Evolutionary conservation across 2,888 invertebrate species (phyloP).

Genomic region (Philonicus albiceps): DNA sequence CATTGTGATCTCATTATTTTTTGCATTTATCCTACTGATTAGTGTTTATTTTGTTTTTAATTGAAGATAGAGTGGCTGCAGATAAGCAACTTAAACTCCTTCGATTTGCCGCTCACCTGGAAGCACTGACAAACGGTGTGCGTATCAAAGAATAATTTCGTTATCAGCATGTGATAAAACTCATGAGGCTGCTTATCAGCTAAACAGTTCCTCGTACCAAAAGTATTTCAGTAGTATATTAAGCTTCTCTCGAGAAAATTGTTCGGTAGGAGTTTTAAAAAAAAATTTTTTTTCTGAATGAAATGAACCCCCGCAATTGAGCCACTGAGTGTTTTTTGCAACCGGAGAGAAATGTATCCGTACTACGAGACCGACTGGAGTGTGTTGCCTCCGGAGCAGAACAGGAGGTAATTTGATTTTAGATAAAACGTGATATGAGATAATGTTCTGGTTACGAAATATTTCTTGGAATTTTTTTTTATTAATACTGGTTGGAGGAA

Average conservation of each 20-base stretch:
- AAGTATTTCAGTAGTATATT: neutral
- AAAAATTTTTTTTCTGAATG: neutral
- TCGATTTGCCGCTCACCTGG: neutral
- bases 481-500: neutral
- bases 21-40: neutral
- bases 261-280: neutral
- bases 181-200: neutral
- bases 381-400: slow-evolving; percentile 83
- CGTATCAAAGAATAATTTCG: neutral
- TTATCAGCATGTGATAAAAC: neutral
- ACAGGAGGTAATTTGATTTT: slow-evolving; percentile 71
- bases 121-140: neutral
- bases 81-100: slow-evolving; percentile 70
- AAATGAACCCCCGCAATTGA: neutral
- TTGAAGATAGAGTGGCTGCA: slow-evolving; percentile 92
- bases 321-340: neutral
- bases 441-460: neutral
- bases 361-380: slow-evolving; percentile 71
- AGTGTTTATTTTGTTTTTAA: slow-evolving; percentile 54
- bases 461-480: neutral
- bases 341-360: slow-evolving; percentile 30
- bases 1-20: neutral
- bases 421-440: neutral
- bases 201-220: neutral
- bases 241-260: neutral